Evolutionary conservation across 2,888 invertebrate species (phyloP).

Genomic region (Prosopocoilus inquinatus): DNA sequence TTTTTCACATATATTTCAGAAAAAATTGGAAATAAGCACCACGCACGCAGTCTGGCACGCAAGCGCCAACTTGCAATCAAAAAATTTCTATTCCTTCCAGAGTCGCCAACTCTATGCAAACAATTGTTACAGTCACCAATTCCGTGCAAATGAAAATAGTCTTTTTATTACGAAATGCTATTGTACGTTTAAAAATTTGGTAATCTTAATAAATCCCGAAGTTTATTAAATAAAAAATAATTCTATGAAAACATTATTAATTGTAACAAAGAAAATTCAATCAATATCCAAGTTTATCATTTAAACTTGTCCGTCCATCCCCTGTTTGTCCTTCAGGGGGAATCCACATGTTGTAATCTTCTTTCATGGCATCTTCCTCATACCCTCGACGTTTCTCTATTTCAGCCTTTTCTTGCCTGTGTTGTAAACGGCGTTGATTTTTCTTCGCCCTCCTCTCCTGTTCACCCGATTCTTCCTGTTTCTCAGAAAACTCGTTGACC

Average conservation of each 20-base stretch:
- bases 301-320: constrained; percentile 73
- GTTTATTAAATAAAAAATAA: too few relatives aligned
- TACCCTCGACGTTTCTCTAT: constrained; percentile 39
- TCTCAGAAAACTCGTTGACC: constrained; percentile 13
- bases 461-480: constrained; percentile 17
- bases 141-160: too few relatives aligned
- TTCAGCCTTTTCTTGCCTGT: constrained; percentile 40
- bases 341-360: constrained; percentile 75
- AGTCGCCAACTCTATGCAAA: too few relatives aligned
- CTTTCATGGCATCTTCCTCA: constrained; percentile 53
- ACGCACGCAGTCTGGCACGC: too few relatives aligned
- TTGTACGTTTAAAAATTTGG: too few relatives aligned
- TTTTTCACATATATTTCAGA: background rate
- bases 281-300: constrained; percentile 77
- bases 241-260: too few relatives aligned
- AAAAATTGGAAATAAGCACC: too few relatives aligned
- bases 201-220: too few relatives aligned
- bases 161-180: too few relatives aligned
- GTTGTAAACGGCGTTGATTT: constrained; percentile 41
- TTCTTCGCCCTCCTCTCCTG: constrained; percentile 35
- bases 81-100: too few relatives aligned
- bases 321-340: constrained; percentile 74
- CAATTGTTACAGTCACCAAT: too few relatives aligned
- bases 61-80: too few relatives aligned
- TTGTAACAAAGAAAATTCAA: background rate